These are phyloP conservation scores for Schizotus pectinicornis DNA, from an alignment of 2,888 invertebrate species.

Conservation along the genomic window DNA sequence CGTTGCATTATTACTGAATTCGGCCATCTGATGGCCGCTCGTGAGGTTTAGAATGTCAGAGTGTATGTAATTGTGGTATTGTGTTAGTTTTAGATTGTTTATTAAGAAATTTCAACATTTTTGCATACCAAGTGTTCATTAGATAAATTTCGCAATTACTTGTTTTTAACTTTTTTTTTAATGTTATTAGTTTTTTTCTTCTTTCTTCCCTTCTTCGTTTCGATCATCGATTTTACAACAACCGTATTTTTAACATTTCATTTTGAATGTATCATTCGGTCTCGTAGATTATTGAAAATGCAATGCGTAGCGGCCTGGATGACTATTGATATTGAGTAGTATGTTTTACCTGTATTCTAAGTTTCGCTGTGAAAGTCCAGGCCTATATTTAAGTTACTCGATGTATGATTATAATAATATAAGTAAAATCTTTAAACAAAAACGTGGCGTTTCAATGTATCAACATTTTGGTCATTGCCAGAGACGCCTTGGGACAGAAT, in stretches of 20 bases:
- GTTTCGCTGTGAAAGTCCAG: conserved; percentile 57
- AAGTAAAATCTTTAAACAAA: conserved; percentile 52
- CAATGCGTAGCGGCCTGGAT: conserved; percentile 54
- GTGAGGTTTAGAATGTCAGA: conserved; percentile 42
- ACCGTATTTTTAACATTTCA: conserved; percentile 10
- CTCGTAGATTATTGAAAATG: conserved; percentile 38
- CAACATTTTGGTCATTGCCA: neutral
- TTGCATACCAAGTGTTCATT: conserved; percentile 46
- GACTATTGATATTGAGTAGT: conserved; percentile 49
- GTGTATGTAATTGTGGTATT: conserved; percentile 51
- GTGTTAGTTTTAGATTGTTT: conserved; percentile 52
- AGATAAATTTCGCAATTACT: conserved; percentile 35
- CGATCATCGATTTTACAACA: neutral
- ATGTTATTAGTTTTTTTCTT: conserved; percentile 29
- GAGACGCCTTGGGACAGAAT: no score
- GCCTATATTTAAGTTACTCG: conserved; percentile 57
- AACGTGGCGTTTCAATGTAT: conserved; percentile 13
- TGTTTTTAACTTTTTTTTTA: conserved; percentile 27
- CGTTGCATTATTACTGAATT: conserved; percentile 36
- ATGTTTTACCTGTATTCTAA: conserved; percentile 50
- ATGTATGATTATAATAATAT: conserved; percentile 57
- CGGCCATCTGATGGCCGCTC: conserved; percentile 38
- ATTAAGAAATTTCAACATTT: conserved; percentile 37
- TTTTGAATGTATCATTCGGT: conserved; percentile 11
- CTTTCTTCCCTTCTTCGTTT: conserved; percentile 16